Evolutionary conservation across 2,888 invertebrate species (phyloP), one percentile per base, ranked within the genome.

Genomic region (Drosophila koepferae): DNA sequence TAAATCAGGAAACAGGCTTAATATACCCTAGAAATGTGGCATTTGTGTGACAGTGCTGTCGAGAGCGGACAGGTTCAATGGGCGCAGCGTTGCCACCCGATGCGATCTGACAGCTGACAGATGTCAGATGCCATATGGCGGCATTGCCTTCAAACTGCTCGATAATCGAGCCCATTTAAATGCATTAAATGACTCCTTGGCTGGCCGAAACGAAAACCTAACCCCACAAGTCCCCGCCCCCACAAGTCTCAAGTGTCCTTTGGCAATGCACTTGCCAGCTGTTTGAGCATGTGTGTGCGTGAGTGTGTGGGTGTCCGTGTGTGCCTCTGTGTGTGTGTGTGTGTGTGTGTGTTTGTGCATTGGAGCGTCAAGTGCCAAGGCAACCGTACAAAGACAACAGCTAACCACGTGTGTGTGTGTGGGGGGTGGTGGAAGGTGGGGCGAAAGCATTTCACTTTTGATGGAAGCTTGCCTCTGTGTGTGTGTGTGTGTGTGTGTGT

Each of bases 81-180:
- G 53, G 28, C 38, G 61, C 53, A 53, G 58, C 28, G 63, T 38
- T 72, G 77, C 77, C 77, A 77, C 74, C 67, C 71, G 71, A 77
- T 72, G 63, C 72, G 55, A 74, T 60, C 74, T 77, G 78, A 75
- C 77, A 78, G 78, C 78, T 75, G 75, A 67, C 77, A 77, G 59
- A 48, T 48, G 64, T 51, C 49, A 51, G 49, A 18, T 56, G 71
- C 74, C 77, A 77, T 77, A 77, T 77, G 77, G 77, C 53, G 59
- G 65, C 49, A 55, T 40, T 63, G 74, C 55, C 72, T 78, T 71
- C 77, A 74, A 77, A 72, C 77, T 51, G 49, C 49, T 74, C 48
- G 67, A 72, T 86, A 86, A 86, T 84, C 80, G 74, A 77, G 77
- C 74, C 84, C 81, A 84, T 85, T 85, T 85, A 85, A 85, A 85